Percentiles rank a stretch among this genome's conserved stretches.
These are phyloP conservation scores for Mus minutoides DNA, from an alignment of 2,797 vertebrate species.

Conservation along the genomic window DNA sequence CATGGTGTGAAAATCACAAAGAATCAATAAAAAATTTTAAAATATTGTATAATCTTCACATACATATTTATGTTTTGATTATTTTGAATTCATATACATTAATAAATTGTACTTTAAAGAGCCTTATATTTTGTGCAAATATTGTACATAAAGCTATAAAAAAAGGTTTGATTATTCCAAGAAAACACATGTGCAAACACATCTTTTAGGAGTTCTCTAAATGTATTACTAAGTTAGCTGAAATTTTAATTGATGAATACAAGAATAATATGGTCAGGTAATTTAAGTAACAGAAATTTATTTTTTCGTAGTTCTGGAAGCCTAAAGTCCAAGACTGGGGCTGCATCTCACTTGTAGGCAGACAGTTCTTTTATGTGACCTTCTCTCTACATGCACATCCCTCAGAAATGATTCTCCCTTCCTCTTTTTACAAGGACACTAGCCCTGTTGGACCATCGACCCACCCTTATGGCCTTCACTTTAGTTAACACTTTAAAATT, in stretches of 20 bases:
- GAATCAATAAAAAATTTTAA: neutral
- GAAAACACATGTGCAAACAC: neutral
- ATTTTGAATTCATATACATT: conserved; percentile 15
- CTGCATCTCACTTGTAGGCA: neutral
- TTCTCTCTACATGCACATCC: neutral
- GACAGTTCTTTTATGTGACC: neutral
- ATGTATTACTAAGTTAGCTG: neutral
- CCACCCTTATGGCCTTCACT: neutral
- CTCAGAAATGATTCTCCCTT: neutral
- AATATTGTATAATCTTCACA: neutral
- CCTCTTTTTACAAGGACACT: neutral
- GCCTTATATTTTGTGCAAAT: neutral
- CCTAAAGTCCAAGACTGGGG: neutral
- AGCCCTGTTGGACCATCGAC: neutral
- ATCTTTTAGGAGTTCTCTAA: neutral
- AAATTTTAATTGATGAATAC: conserved; percentile 33
- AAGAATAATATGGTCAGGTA: neutral
- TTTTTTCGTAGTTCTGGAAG: neutral
- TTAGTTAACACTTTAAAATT: neutral
- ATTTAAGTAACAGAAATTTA: neutral
- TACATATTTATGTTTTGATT: neutral
- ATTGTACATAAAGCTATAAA: neutral
- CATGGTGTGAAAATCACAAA: neutral
- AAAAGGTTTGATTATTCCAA: neutral
- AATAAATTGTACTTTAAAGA: conserved; percentile 9